Base-by-base conservation (phyloP, 92 coral and sea anemone species). In the Pocillopora grandis region DNA sequence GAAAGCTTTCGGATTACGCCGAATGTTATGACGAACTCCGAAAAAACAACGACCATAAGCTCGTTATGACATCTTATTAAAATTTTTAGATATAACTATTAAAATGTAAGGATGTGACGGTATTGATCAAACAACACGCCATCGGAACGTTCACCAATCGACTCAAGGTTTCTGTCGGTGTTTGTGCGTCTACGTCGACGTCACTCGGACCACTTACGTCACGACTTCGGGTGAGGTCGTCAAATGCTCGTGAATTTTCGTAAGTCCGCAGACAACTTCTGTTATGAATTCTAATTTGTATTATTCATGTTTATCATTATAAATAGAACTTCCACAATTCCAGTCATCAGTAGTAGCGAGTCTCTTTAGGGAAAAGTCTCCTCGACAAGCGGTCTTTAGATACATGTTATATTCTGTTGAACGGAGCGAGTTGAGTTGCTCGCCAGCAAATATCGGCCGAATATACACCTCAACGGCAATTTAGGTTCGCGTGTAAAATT, bases 181-280 rank as follows among this genome's bases (percentile, higher is more conserved):
- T 52, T 82, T 80, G 80, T 83, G 80, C 86, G 86, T 83, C 70
- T 69, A 21, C 61, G 35, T 15, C 80, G 80, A 83, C 86, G 86
- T 83, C 79, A 83, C 72, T 73, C 86, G 73, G 69, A 31, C 21
- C 61, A 55, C 57, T 21, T 62, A 83, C 86, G 86, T 83, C 86
- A 83, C 72, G 63, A 63, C 31, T 56, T 83, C 86, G 86, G 86
- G 62, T 72, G 72, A 74, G 62, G 68, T 83, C 86, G 86, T 66
- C 67, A 75, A 63, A 76, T 42, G 79, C 16, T 83, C 86, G 86
- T 62, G 71, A 60, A 62, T 65, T 78, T 83, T 83, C 80, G 86
- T 60, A 83, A 83, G 19, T 13, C 55, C 5, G 57, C 79, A 72
- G 73, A 62, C 76, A 76, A 64, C 17, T 80, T 80, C 52, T 57